Percentiles rank a stretch among this genome's conserved stretches.
phyloP scores from a whole-genome alignment of 1,140 invertebrate genomes.

The Drosophila simulans region DNA sequence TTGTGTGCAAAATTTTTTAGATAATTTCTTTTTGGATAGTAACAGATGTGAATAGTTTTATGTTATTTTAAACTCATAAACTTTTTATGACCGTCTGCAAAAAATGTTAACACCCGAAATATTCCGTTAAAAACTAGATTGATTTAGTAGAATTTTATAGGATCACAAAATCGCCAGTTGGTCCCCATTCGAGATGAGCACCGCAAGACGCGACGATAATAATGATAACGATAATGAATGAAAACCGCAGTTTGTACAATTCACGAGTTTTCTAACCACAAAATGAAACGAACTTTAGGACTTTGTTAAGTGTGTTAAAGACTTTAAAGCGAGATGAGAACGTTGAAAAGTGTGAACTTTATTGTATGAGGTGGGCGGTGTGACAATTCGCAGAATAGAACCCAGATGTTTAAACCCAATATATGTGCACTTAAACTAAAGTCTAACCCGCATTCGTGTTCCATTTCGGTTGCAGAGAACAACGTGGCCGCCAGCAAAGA shows the following conservation, averaged over 20 bases:
- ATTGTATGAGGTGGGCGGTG: too few species aligned
- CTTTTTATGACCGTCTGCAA: neutral
- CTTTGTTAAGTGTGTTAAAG: constrained; percentile 41
- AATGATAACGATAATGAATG: constrained; percentile 4
- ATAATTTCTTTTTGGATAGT: too few species aligned
- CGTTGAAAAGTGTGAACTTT: too few species aligned
- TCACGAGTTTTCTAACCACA: constrained; percentile 17
- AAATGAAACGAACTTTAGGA: constrained; percentile 17
- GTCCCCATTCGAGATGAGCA: constrained; percentile 19
- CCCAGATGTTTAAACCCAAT: constrained; percentile 11
- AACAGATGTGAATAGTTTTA: neutral
- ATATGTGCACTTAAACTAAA: neutral
- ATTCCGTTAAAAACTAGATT: constrained; percentile 2
- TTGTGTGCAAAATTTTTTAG: too few species aligned
- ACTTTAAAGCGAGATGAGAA: neutral
- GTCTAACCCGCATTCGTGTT: constrained; percentile 42
- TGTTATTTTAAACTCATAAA: neutral
- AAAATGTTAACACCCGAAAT: neutral
- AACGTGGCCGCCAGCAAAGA: constrained; percentile 36
- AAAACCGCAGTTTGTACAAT: constrained; percentile 32
- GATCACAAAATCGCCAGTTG: neutral
- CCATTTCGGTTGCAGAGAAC: constrained; percentile 51
- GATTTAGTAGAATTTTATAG: too few species aligned
- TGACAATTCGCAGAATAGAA: neutral
- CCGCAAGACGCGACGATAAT: constrained; percentile 14